Base-by-base conservation (phyloP, 2,888 invertebrate species). In the Actias luna region DNA sequence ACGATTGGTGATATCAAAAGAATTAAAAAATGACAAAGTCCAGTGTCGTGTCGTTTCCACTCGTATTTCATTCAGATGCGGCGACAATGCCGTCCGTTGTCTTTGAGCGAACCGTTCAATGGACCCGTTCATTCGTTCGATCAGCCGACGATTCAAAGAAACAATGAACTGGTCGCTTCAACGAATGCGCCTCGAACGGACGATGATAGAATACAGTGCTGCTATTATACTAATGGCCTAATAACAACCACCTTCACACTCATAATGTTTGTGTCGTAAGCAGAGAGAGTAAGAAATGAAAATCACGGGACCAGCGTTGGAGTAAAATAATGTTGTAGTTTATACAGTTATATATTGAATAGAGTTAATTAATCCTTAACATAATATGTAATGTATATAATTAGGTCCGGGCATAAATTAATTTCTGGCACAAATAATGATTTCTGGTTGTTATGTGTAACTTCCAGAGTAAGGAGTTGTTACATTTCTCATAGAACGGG, bases 81-180 rank as follows among this genome's bases (percentile, higher is more conserved):
- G 64, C 69, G 71, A 84, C 83, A 84, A 84, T 84, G 77, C 22
- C 46, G 80, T n/a, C n/a, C 77, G 79, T 81, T 79, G 83, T 81
- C 82, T 81, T 79, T 83, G 79, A 50, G 73, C 71, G 71, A 70
- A 65, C 68, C 72, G 74, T 74, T 81, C 78, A 79, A 82, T 78
- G 70, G 77, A 75, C 71, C 75, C 76, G 70, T 74, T 78, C 77
- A 73, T 73, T 79, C 74, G 70, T 69, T 74, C 72, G 64, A 63
- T 67, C 71, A 75, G 69, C 69, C 68, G 67, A 64, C 70, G 75
- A 77, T 81, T 77, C 77, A 81, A 78, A 73, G 78, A 79, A 77
- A 81, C 83, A 82, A 81, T 80, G 78, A 77, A 65, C 66, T 74
- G 74, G 77, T 78, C 72, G 76, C 72, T 72, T 70, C 73, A 69